phyloP scores from a whole-genome alignment of 2,797 vertebrate genomes.

The Enoplosus armatus region DNA sequence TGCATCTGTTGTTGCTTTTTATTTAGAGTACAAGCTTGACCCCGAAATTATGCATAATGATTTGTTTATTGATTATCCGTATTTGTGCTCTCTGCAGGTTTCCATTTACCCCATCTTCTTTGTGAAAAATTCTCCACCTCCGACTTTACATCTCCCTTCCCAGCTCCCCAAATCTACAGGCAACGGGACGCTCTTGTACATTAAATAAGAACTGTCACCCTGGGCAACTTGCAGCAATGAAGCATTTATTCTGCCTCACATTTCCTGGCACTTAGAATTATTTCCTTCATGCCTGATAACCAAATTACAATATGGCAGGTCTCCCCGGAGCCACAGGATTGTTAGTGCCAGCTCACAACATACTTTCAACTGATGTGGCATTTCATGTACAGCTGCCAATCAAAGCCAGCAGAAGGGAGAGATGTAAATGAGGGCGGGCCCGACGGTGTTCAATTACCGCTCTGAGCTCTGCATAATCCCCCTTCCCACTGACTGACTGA shows the following conservation, averaged over 20 bases:
- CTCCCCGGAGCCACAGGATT: conserved; percentile 97
- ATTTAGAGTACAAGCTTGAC: conserved; percentile 13
- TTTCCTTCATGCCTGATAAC: conserved; percentile 99
- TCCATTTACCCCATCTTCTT: conserved; percentile 36
- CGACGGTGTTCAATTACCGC: conserved; percentile 94
- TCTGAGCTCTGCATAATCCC: conserved; percentile 88
- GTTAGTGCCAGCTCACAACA: conserved; percentile 99
- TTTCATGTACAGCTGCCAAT: conserved; percentile 99
- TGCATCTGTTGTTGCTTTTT: conserved; percentile 37
- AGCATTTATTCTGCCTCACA: conserved; percentile 99
- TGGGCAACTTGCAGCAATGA: conserved; percentile 96
- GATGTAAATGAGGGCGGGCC: conserved; percentile 98
- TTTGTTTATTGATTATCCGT: conserved; percentile 53
- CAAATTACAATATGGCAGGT: conserved; percentile 99
- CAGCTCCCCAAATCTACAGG: conserved; percentile 90
- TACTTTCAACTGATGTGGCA: conserved; percentile 99
- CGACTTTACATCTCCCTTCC: conserved; percentile 48
- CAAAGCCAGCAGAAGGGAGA: conserved; percentile 87
- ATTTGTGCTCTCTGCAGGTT: conserved; percentile 30
- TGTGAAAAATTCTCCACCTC: conserved; percentile 49
- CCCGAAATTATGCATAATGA: conserved; percentile 36
- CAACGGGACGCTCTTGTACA: conserved; percentile 97
- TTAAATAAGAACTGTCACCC: conserved; percentile 99
- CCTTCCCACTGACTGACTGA: conserved; percentile 82
- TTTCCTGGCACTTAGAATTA: conserved; percentile 99